Conservation (phyloP, 2,797 vertebrate genomes). For the Ataeniobius toweri region DNA sequence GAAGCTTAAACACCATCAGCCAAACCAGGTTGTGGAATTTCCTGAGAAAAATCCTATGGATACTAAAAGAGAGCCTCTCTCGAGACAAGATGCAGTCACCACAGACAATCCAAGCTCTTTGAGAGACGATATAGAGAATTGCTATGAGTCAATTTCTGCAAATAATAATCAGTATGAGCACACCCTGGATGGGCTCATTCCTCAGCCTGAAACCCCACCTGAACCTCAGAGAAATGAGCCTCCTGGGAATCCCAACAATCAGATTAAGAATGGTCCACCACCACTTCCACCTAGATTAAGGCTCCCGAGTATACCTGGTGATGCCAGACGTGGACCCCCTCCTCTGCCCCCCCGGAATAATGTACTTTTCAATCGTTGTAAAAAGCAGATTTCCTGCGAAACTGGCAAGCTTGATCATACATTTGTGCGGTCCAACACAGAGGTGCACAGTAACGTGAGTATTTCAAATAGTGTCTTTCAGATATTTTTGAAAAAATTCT, state of each 20-base stretch:
- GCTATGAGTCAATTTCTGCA: not conserved
- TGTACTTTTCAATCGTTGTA: accelerated
- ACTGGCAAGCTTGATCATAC: not conserved
- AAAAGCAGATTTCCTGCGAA: constrained; percentile 35
- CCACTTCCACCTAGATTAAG: constrained; percentile 22
- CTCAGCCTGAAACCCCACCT: not conserved
- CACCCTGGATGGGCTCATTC: not conserved
- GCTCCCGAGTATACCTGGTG: constrained; percentile 2
- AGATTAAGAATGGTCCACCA: not conserved
- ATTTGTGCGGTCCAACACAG: constrained; percentile 56
- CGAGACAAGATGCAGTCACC: constrained; percentile 6
- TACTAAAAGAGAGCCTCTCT: not conserved
- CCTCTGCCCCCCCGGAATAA: constrained; percentile 62
- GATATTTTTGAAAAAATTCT: not conserved
- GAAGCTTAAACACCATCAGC: not conserved
- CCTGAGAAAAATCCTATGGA: constrained; percentile 61
- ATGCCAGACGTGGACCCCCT: constrained; percentile 37
- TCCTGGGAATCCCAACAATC: not conserved
- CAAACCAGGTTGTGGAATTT: not conserved
- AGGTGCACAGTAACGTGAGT: constrained; percentile 60
- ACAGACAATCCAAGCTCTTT: constrained; percentile 21
- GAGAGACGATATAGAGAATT: constrained; percentile 1
- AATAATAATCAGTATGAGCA: constrained; percentile 5
- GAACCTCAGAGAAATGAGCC: not conserved
- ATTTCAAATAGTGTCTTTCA: not conserved